A percentile compares a stretch with the other conserved stretches of the same genome.
These are phyloP conservation scores for Dryoscopus gambensis DNA, from an alignment of 2,113 vertebrate genomes.

Conservation along the genomic window DNA sequence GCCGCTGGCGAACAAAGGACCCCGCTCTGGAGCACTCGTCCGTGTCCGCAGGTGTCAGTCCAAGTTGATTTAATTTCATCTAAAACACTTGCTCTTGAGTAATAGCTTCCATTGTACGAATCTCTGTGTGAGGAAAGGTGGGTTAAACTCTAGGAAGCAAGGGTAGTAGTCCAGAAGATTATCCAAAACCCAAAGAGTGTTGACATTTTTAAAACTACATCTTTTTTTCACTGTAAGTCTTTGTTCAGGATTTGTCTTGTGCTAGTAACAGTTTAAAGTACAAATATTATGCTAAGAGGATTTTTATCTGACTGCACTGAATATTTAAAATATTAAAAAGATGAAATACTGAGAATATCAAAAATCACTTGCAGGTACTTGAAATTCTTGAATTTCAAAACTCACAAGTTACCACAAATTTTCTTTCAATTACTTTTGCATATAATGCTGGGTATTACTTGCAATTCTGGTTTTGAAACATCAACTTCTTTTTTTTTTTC, in stretches of 20 bases:
- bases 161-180: not conserved
- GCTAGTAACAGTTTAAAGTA: not conserved
- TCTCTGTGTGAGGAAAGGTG: too few relatives aligned
- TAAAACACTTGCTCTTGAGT: not conserved
- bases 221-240: not conserved
- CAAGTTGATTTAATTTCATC: not conserved
- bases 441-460: not conserved
- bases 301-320: not conserved
- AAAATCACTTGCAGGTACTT: not conserved
- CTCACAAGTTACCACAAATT: not conserved
- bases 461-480: not conserved
- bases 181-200: not conserved
- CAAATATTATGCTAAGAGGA: not conserved
- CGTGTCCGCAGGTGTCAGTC: rapidly evolving
- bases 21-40: not conserved
- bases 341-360: not conserved
- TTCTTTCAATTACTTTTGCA: not conserved
- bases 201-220: not conserved
- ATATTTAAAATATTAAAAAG: not conserved
- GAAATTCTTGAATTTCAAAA: not conserved
- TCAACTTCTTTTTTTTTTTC: not conserved
- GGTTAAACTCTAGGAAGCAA: not conserved
- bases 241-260: not conserved
- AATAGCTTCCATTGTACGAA: not conserved
- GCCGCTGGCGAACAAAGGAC: not conserved